These are phyloP conservation scores for Petromus typicus DNA, from an alignment of 2,113 vertebrate genomes.

Conservation along the genomic window DNA sequence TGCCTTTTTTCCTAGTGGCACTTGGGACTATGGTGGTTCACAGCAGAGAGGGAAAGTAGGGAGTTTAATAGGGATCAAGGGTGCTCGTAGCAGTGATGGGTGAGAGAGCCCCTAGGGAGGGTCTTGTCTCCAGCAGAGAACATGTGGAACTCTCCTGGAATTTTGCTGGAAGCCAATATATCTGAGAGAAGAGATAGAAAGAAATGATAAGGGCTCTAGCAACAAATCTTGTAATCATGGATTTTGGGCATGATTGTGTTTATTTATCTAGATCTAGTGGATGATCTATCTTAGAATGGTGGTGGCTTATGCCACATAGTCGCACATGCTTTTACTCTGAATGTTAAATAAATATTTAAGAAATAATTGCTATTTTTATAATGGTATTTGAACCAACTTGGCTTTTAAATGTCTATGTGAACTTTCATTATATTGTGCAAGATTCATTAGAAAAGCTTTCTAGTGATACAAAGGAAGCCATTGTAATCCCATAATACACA, in stretches of 20 bases:
- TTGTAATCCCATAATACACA: not conserved
- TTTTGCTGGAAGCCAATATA: slow-evolving; percentile 35
- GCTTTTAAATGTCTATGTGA: not conserved
- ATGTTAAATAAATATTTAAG: slow-evolving; percentile 19
- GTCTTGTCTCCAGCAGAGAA: not conserved
- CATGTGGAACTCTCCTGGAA: not conserved
- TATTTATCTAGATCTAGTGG: not conserved
- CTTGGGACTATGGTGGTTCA: not conserved
- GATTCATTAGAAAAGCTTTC: not conserved
- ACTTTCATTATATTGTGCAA: not conserved
- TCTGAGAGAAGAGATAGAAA: not conserved
- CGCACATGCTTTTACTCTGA: not conserved
- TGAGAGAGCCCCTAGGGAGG: not conserved
- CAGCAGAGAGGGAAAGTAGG: not conserved
- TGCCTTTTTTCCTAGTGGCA: not conserved
- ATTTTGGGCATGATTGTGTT: not conserved
- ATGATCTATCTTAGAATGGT: not conserved
- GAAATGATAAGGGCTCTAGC: not conserved
- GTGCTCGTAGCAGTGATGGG: not conserved
- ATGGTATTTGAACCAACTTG: not conserved
- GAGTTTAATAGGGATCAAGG: not conserved
- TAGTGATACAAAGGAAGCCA: not conserved
- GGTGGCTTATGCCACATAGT: not conserved
- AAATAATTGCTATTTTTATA: not conserved
- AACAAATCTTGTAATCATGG: not conserved